Evolutionary conservation across 2,888 invertebrate genomes (phyloP).

Genomic region (Arge pagana): DNA sequence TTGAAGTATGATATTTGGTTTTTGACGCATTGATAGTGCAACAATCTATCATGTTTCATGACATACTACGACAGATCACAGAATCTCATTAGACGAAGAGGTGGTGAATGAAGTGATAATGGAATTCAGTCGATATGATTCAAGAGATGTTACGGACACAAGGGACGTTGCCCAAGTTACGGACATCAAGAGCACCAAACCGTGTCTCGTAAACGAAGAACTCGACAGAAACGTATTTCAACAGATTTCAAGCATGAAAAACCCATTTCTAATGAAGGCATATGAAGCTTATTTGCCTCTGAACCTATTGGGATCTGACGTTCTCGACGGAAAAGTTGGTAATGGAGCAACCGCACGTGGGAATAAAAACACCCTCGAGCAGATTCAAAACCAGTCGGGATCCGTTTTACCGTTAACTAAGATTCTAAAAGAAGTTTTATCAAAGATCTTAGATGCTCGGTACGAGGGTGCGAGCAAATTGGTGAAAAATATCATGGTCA

Average conservation of each 20-base stretch:
- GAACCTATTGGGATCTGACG: slow-evolving; percentile 27
- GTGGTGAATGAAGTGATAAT: slow-evolving; percentile 41
- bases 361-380: not conserved
- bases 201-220: slow-evolving; percentile 31
- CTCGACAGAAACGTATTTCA: slow-evolving; percentile 43
- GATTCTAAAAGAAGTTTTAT: slow-evolving; percentile 55
- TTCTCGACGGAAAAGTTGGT: slow-evolving; percentile 31
- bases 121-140: slow-evolving; percentile 44
- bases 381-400: slow-evolving; percentile 27
- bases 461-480: slow-evolving; percentile 58
- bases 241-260: slow-evolving; percentile 45
- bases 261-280: slow-evolving; percentile 59
- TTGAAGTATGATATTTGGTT: too few relatives aligned
- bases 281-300: slow-evolving; percentile 55
- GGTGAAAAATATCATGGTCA: slow-evolving; percentile 59
- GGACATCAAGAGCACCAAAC: not conserved
- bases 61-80: too few relatives aligned
- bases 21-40: too few relatives aligned
- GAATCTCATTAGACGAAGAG: slow-evolving; percentile 44
- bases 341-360: not conserved
- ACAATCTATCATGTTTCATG: too few relatives aligned
- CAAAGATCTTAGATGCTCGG: slow-evolving; percentile 55
- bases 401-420: slow-evolving; percentile 56
- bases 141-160: slow-evolving; percentile 31
- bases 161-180: not conserved